A percentile compares a stretch with the other conserved stretches of the same genome.
These are phyloP conservation scores for Acromyrmex echinatior DNA, from an alignment of 1,140 invertebrate genomes.

Conservation along the genomic window DNA sequence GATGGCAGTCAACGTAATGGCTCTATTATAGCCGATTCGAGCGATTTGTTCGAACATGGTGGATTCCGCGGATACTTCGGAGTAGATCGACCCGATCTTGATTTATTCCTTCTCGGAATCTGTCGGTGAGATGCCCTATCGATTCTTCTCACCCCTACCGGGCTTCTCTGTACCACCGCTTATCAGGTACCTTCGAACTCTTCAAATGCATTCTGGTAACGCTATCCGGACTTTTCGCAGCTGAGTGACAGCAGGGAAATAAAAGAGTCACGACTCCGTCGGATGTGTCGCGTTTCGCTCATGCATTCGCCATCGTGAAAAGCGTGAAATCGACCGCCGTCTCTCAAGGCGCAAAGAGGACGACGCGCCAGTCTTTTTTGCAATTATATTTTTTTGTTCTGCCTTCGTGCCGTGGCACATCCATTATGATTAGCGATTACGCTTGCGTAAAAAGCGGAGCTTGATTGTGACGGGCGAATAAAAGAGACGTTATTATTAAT, in stretches of 20 bases:
- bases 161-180: not conserved
- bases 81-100: slow-evolving; percentile 16
- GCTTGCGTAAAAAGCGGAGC: not conserved
- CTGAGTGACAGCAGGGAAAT: slow-evolving; percentile 35
- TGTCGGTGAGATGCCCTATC: slow-evolving; percentile 14
- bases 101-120: slow-evolving; percentile 36
- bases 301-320: slow-evolving; percentile 31
- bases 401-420: not conserved
- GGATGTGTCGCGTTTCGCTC: slow-evolving; percentile 26
- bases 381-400: slow-evolving; percentile 30
- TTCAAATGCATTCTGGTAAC: slow-evolving; percentile 24
- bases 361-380: not conserved
- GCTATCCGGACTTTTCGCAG: slow-evolving; percentile 20
- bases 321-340: slow-evolving; percentile 47
- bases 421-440: slow-evolving; percentile 31
- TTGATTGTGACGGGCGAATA: not conserved
- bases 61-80: slow-evolving; percentile 55
- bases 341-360: slow-evolving; percentile 1
- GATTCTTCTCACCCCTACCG: slow-evolving; percentile 8
- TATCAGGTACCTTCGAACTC: not conserved
- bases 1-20: slow-evolving; percentile 53
- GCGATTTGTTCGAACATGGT: slow-evolving; percentile 55
- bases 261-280: slow-evolving; percentile 8
- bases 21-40: slow-evolving; percentile 60
- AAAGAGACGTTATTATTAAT: slow-evolving; percentile 6